Base-by-base conservation (phyloP, 2,113 vertebrate species). In the Cepphus grylle region DNA sequence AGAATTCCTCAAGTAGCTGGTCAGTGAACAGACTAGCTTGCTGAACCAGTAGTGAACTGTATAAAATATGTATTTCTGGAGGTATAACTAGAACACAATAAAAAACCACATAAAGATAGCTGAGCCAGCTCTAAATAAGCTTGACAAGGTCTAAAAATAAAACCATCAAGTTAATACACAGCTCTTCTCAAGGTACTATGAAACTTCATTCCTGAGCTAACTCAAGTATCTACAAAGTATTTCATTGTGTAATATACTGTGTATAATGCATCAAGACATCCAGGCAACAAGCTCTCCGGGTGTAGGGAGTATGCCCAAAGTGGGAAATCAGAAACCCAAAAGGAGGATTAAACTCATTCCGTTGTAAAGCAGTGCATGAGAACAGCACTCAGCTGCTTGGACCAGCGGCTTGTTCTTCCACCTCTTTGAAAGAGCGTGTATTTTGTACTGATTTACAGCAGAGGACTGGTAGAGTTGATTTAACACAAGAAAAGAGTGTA, bases 1-100 rank as follows among this genome's bases (percentile, higher is more conserved):
- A 90, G 70, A 83, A 85, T 74, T 86, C 86, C 56, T 94, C 49
- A 55, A 22, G 73, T 26, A 93, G 61, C 82, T 83, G 45, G 55
- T 70, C n/a, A 78, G 32, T 67, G 50, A 92, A 61, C 40, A 80
- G 53, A 15, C 45, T 7, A 25, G 25, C 58, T 45, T 53, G 53
- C 67, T 72, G 82, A 70, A 73, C 36, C 71, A 77, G 38, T 2
- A 80, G 17, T 27, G 36, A 95, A 69, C 63, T 26, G 36, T 50
- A 29, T 61, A 43, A 90, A 93, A 5, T 14, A 88, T 79, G 23
- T 47, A 80, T 70, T 94, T 86, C 80, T 83, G 36, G 27, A 78
- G 45, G 8, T 34, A 43, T 8, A 83, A 59, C 40, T 81, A 81
- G 32, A 94, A 78, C 53, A 83, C 76, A 82, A 36, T 50, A 85